Conservation (phyloP, 2,113 vertebrate genomes). For the Sylvicapra grimmia region DNA sequence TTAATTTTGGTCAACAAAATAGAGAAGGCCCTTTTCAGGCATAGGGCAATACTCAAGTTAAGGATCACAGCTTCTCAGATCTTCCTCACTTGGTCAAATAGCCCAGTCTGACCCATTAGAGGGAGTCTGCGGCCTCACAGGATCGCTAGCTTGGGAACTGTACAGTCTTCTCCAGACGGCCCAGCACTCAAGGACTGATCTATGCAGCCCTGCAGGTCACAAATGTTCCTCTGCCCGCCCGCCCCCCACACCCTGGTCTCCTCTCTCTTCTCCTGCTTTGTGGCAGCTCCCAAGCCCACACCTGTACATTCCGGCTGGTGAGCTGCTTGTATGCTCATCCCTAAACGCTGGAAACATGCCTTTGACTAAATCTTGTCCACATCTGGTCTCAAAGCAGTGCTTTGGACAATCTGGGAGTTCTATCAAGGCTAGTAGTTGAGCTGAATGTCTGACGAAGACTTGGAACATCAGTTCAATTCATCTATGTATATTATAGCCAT, state of each 20-base stretch:
- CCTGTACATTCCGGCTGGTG: background rate
- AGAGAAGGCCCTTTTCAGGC: background rate
- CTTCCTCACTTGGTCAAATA: background rate
- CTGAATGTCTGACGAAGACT: background rate
- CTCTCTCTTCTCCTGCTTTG: background rate
- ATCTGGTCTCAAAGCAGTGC: background rate
- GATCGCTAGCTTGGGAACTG: rapidly evolving
- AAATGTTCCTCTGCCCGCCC: background rate
- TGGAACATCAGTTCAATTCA: background rate
- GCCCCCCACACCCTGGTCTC: rapidly evolving
- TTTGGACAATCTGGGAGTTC: background rate
- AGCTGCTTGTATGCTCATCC: background rate
- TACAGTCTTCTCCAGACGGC: background rate
- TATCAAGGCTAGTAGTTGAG: background rate
- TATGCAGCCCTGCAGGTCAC: rapidly evolving
- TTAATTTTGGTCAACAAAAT: background rate
- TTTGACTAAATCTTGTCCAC: background rate
- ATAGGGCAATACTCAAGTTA: background rate
- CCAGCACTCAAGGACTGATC: rapidly evolving
- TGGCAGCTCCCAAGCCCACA: background rate
- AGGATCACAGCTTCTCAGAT: background rate
- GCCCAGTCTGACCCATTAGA: background rate
- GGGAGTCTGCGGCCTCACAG: background rate
- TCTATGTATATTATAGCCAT: background rate
- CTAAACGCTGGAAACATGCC: background rate